Evolutionary conservation across 1,140 invertebrate species (phyloP).

Genomic region (Pseudomyrmex gracilis): DNA sequence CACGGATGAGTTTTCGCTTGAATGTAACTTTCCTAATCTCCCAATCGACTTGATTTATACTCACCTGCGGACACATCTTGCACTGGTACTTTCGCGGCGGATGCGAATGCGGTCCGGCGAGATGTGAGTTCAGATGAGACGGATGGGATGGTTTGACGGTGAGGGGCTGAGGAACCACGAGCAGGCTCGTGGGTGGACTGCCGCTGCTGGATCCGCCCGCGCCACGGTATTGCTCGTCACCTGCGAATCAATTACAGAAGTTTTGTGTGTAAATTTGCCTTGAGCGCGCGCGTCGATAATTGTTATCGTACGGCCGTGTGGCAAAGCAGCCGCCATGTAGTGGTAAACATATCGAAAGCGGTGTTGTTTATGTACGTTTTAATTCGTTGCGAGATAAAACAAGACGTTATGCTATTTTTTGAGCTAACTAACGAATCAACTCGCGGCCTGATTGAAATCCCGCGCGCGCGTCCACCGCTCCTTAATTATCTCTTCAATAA

Average conservation of each 20-base stretch:
- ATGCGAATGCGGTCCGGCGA: constrained; percentile 83
- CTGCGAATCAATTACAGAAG: constrained; percentile 73
- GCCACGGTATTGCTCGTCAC: constrained; percentile 85
- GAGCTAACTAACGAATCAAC: too few species aligned
- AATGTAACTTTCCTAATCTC: too few species aligned
- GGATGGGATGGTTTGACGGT: constrained; percentile 88
- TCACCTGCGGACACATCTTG: constrained; percentile 99
- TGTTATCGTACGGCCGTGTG: background rate
- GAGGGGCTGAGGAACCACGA: constrained; percentile 96
- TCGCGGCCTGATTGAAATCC: too few species aligned
- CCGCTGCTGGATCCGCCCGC: constrained; percentile 85
- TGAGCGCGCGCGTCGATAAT: background rate
- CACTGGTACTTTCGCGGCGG: constrained; percentile 95
- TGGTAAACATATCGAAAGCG: too few species aligned
- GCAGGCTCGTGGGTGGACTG: constrained; percentile 86
- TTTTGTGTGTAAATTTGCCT: constrained; percentile 21
- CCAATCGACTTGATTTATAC: constrained; percentile 74
- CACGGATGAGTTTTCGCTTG: too few species aligned
- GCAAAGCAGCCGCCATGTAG: background rate
- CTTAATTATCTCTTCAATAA: background rate
- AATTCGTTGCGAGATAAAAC: too few species aligned
- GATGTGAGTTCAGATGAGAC: constrained; percentile 83
- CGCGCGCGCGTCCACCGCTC: too few species aligned
- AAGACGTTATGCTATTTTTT: too few species aligned
- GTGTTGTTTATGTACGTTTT: too few species aligned